These are phyloP conservation scores for Epinephelus awoara DNA, from an alignment of 2,797 vertebrate genomes.

Conservation along the genomic window DNA sequence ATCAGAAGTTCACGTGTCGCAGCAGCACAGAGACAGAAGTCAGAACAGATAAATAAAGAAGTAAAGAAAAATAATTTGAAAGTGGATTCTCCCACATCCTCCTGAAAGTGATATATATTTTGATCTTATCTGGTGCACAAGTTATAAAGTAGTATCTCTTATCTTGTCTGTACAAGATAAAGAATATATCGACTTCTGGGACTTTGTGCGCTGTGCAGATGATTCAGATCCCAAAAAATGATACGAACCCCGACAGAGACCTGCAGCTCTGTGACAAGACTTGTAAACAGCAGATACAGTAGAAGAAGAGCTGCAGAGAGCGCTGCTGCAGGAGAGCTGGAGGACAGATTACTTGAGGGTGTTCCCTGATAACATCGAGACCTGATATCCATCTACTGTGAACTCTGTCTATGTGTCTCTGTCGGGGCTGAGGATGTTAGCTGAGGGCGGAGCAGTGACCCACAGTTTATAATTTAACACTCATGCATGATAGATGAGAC, in stretches of 20 bases:
- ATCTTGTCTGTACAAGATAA: neutral
- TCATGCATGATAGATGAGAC: slow-evolving; percentile 69
- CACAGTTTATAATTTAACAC: slow-evolving; percentile 73
- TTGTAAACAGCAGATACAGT: neutral
- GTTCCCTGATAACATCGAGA: slow-evolving; percentile 35
- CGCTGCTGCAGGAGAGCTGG: neutral
- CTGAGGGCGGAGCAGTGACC: slow-evolving; percentile 55
- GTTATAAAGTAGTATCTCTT: neutral
- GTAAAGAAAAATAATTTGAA: neutral
- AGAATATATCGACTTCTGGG: neutral
- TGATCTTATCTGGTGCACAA: neutral
- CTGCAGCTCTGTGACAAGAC: neutral
- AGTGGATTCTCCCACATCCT: neutral
- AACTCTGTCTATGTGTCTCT: neutral
- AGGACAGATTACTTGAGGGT: slow-evolving; percentile 3
- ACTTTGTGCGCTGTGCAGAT: neutral
- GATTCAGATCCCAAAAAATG: neutral
- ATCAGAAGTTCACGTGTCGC: no score
- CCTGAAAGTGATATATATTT: neutral
- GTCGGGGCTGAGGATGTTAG: slow-evolving; percentile 29
- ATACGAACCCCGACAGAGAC: neutral
- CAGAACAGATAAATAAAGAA: no score
- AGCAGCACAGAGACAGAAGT: no score
- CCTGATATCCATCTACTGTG: slow-evolving; percentile 38
- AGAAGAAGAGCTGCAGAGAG: neutral